Conservation (phyloP, 2,888 invertebrate species). For the Noctua comes region DNA sequence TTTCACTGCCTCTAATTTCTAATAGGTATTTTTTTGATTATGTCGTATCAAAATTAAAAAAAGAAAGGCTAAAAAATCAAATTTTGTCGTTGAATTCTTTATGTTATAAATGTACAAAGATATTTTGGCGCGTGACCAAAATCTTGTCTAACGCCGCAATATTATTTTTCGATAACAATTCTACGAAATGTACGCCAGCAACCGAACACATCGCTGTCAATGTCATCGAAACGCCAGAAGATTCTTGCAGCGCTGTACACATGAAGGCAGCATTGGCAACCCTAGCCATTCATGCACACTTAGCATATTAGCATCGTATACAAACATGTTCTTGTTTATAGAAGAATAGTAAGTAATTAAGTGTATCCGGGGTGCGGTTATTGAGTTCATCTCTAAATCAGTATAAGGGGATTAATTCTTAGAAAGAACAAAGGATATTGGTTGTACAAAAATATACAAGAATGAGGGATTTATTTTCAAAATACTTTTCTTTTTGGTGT, state of each 20-base stretch:
- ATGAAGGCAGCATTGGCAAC: slow-evolving; percentile 7
- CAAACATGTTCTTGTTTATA: slow-evolving; percentile 29
- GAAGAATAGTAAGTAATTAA: slow-evolving; percentile 45
- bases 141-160: neutral
- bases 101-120: neutral
- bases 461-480: neutral
- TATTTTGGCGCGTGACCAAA: neutral
- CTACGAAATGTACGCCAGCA: neutral
- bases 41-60: too few relatives aligned
- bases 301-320: slow-evolving; percentile 47
- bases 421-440: neutral
- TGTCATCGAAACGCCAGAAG: neutral
- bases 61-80: neutral
- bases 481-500: neutral
- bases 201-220: neutral
- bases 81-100: neutral
- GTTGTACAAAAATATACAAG: neutral
- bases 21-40: neutral
- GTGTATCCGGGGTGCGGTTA: slow-evolving; percentile 33
- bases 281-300: slow-evolving; percentile 44
- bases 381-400: slow-evolving; percentile 38
- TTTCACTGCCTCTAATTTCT: neutral
- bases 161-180: neutral
- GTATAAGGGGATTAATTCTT: slow-evolving; percentile 13
- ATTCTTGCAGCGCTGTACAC: neutral